Evolutionary conservation across 2,888 invertebrate species (phyloP), one percentile per base, ranked within the genome.

Genomic region (Pachymerium ferrugineum): DNA sequence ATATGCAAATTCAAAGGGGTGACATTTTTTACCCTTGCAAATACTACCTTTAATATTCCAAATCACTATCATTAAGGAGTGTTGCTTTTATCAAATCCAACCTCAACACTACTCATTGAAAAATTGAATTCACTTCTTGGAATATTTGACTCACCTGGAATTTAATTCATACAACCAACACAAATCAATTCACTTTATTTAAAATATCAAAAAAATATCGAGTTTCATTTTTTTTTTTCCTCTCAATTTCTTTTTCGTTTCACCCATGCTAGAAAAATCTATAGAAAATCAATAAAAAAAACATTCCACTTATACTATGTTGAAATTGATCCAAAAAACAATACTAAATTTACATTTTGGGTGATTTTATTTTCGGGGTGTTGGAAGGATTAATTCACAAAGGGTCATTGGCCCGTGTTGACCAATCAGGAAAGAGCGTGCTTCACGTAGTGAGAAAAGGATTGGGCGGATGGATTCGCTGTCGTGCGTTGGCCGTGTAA

Each of bases 61-160:
- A 54, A 54, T 54, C 19, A 54, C 47, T 54, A 54, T 54, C 19
- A 54, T 54, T 54, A 54, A 54, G 47, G 47, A 54, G 47, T 54
- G 47, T 54, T 54, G 47, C 47, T 54, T 54, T 54, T 54, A 16
- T 54, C 47, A 22, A 16, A 16, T 19, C 22, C n/a, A 54, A n/a
- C n/a, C 22, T 22, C 19, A 22, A 54, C 22, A 1, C n/a, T 54
- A 16, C 22, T 12, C 14, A 54, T 54, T 54, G 19, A 0, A 54
- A n/a, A 54, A 54, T 54, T 54, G 47, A 16, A 54, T 54, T 54
- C 22, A 5, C 3, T 19, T 54, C 8, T 19, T 54, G 47, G 16
- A 22, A 14, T n/a, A n/a, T n/a, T n/a, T n/a, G n/a, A n/a, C n/a
- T n/a, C n/a, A n/a, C n/a, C n/a, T n/a, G n/a, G n/a, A n/a, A n/a